These are phyloP conservation scores for Drosophila maculinotata DNA, from an alignment of 2,888 invertebrate species.

Conservation along the genomic window DNA sequence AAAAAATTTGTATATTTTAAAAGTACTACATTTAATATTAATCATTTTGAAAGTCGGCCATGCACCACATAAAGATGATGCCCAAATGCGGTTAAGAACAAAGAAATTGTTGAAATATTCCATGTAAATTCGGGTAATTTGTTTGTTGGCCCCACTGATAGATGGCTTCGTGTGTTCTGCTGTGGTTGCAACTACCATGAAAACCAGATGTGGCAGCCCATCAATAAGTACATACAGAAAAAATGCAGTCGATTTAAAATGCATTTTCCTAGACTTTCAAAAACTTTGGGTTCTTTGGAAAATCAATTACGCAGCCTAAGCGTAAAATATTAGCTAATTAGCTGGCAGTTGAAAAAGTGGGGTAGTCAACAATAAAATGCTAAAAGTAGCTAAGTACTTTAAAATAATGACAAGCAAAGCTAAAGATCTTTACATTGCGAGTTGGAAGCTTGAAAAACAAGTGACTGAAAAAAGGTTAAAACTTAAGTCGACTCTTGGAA, in stretches of 20 bases:
- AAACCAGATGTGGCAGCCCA: constrained; percentile 57
- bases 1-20: no score
- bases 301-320: constrained; percentile 45
- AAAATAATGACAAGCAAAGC: constrained; percentile 14
- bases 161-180: constrained; percentile 31
- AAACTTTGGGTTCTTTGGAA: constrained; percentile 18
- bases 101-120: constrained; percentile 41
- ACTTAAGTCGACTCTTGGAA: constrained; percentile 7
- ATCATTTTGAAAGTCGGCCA: constrained; percentile 6
- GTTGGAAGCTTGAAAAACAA: constrained; percentile 7
- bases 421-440: constrained; percentile 4
- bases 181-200: constrained; percentile 54
- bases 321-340: constrained; percentile 54
- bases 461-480: constrained; percentile 8
- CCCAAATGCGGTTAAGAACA: constrained; percentile 47
- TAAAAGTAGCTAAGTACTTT: constrained; percentile 27
- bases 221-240: constrained; percentile 20
- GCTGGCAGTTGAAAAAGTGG: constrained; percentile 9
- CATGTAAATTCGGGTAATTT: constrained; percentile 35
- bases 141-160: constrained; percentile 35
- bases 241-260: constrained; percentile 23
- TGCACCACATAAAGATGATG: constrained; percentile 2
- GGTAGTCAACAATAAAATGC: constrained; percentile 26
- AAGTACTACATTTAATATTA: neutral
- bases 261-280: neutral